These are phyloP conservation scores for Endotricha flammealis DNA, from an alignment of 2,888 invertebrate species.

Conservation along the genomic window DNA sequence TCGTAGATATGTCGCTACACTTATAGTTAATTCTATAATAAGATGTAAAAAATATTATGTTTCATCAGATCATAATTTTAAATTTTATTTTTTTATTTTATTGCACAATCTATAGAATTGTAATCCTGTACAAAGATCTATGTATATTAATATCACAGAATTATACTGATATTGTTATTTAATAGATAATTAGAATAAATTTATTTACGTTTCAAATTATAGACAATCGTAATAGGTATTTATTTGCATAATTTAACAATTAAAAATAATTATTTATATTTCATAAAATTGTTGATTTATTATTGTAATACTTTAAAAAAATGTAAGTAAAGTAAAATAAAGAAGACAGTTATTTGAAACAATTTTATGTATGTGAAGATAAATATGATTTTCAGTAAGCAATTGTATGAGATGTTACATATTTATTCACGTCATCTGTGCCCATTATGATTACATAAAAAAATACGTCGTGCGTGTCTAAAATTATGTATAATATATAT, in stretches of 20 bases:
- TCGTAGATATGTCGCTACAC: no score
- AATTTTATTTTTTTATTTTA: slow-evolving; percentile 12
- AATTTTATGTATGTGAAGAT: no score
- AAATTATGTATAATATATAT: no score
- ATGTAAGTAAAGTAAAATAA: no score
- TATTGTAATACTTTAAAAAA: background rate
- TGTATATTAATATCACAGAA: slow-evolving; percentile 2
- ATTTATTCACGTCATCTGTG: no score
- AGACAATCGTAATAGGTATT: background rate
- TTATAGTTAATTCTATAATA: slow-evolving; percentile 12
- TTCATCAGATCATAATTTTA: slow-evolving; percentile 12
- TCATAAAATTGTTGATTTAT: background rate
- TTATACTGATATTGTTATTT: background rate
- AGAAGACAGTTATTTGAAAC: no score
- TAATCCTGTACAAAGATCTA: slow-evolving; percentile 14
- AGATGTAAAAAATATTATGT: slow-evolving; percentile 15
- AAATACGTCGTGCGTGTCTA: no score
- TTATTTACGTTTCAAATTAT: slow-evolving; percentile 2
- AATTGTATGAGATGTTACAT: no score
- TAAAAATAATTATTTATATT: background rate
- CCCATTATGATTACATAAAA: no score
- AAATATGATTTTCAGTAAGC: slow-evolving; percentile 6
- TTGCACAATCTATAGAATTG: slow-evolving; percentile 17
- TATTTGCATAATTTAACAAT: background rate
- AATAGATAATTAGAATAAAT: background rate